Evolutionary conservation across 2,113 vertebrate species (phyloP), one percentile per base, ranked within the genome.

Genomic region (Alouatta palliata): DNA sequence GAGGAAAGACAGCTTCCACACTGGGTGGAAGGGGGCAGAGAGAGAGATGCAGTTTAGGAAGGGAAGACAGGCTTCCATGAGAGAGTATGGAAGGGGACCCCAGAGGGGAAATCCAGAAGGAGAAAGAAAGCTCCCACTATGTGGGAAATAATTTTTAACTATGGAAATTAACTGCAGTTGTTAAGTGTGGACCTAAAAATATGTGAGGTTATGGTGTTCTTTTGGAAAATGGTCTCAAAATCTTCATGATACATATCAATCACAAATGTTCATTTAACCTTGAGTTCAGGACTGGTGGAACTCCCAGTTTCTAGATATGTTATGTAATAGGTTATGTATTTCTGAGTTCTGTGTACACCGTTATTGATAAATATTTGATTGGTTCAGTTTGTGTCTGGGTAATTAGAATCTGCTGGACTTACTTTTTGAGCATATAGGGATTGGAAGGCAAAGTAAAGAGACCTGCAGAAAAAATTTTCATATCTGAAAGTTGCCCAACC

Each of bases 141-240:
- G 52, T 52, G 5, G 30, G 4, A 87, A 43, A 4, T 17, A 17
- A 52, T 95, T 89, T 66, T 96, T 82, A 81, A 40, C 89, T 95
- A 7, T 95, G 71, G 71, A 92, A 93, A 94, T 97, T 75, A 96
- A 56, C 93, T 87, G 20, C 13, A 52, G 3, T 92, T 87, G 73
- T 58, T 84, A 94, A 79, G 21, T 43, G 4, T 47, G 47, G 25
- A 19, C 68, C 32, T 91, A n/a, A 95, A 97, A 88, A 32, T 87
- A 61, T n/a, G 27, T 64, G 61, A 47, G 68, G 52, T 30, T 91
- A 12, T 27, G 35, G 37, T 90, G 7, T 83, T 80, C 71, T 87
- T 93, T 68, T 58, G 87, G 5, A 93, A 92, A 52, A 73, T 13
- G 13, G 2, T 49, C 61, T 90, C n/a, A 17, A 58, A 95, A 73